Evolutionary conservation across 2,888 invertebrate species (phyloP), one percentile per base, ranked within the genome.

Genomic region (Mystacides longicornis): DNA sequence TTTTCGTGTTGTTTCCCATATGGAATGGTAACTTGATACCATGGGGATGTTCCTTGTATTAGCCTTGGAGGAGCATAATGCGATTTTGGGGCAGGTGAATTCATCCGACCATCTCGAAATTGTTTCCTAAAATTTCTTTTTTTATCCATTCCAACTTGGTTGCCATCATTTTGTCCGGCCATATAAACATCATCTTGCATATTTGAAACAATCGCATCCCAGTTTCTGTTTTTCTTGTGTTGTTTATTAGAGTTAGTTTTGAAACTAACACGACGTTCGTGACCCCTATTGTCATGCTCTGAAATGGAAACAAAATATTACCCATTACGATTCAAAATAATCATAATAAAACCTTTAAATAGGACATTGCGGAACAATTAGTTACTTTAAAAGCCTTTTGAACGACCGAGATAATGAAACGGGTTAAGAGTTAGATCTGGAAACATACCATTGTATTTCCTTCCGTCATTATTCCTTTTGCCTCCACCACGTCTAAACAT

Each of bases 1-100:
- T 87, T 89, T 5, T 84, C 83, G 69, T 87, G 88, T 68, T 86
- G 87, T 5, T 82, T 81, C 16, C 88, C 89, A 69, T 80, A 81
- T 2, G 85, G 86, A 63, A 90, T 77, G 27, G 79, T 77, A 7
- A 89, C 76, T 72, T 83, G 84, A 67, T 86, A 90, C 87, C 88
- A 90, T 51, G 81, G 82, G 20, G 79, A 70, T 4, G 76, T 67
- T 33, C 81, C 79, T 62, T 76, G 71, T 9, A 77, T 65, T 49
- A 82, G 73, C 62, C 72, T 80, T 65, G 77, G 70, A 56, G 70
- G 73, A 0, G 65, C 65, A 46, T 66, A 63, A 2, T 64, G 54
- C 45, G 62, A 64, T 62, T 68, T 67, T 0, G 79, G 77, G 2
- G 68, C 72, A 0, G 79, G 77, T 0, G 79, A 77, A 22, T 74